Percentiles rank a stretch among this genome's conserved stretches.
Evolutionary conservation across 1,140 invertebrate species (phyloP).

Genomic region (Diplogasteroides magnus): DNA sequence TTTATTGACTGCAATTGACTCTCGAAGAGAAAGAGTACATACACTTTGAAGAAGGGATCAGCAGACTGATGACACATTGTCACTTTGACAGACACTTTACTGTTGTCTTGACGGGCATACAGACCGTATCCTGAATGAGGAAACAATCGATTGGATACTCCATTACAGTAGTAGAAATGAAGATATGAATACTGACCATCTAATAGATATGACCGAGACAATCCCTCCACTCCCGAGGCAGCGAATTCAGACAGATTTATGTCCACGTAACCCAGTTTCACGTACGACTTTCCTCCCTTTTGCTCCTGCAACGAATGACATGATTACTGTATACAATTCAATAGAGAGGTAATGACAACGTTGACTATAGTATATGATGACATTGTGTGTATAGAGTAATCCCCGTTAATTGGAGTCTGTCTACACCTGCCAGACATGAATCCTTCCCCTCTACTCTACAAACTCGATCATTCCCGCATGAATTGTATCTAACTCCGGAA

Average conservation of each 20-base stretch:
- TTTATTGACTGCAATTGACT: not conserved
- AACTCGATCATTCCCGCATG: no score
- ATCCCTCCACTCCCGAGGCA: slow-evolving; percentile 72
- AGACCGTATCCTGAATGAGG: slow-evolving; percentile 86
- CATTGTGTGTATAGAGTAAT: no score
- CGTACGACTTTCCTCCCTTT: slow-evolving; percentile 80
- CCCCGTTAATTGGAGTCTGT: no score
- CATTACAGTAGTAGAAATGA: not conserved
- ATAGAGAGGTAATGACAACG: no score
- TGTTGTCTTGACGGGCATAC: slow-evolving; percentile 85
- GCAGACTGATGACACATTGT: slow-evolving; percentile 87
- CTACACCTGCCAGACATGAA: no score
- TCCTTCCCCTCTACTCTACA: no score
- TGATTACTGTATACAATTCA: no score
- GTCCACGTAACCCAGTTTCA: slow-evolving; percentile 93
- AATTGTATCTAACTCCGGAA: no score
- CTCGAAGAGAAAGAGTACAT: slow-evolving; percentile 57
- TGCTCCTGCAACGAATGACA: slow-evolving; percentile 66
- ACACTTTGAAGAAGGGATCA: slow-evolving; percentile 96
- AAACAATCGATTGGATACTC: slow-evolving; percentile 58
- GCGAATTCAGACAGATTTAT: slow-evolving; percentile 92
- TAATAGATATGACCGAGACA: slow-evolving; percentile 62
- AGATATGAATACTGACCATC: slow-evolving; percentile 2
- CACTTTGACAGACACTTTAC: slow-evolving; percentile 81
- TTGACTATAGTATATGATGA: no score